Evolutionary conservation across 2,113 vertebrate genomes (phyloP).

Genomic region (Lethenteron camtschaticum): DNA sequence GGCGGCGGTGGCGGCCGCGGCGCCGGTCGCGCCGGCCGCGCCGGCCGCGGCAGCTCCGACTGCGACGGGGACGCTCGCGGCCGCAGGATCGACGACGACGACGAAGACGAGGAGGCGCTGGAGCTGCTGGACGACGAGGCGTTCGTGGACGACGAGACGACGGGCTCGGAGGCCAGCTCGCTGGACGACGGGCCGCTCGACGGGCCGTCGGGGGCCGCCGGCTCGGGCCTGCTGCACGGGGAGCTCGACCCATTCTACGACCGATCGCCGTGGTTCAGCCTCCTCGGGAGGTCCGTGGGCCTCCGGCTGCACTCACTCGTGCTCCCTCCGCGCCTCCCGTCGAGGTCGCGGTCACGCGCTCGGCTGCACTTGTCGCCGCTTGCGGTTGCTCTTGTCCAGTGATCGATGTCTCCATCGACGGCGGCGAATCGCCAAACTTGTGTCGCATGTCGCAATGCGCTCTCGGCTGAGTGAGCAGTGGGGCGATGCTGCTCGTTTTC

Average conservation of each 20-base stretch:
- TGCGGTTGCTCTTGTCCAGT: too few relatives aligned
- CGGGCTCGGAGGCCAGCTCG: constrained; percentile 84
- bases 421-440: too few relatives aligned
- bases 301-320: background rate
- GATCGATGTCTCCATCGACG: too few relatives aligned
- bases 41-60: background rate
- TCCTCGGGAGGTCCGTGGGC: constrained; percentile 99
- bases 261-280: constrained; percentile 99
- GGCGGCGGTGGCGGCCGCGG: background rate
- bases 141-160: constrained; percentile 59
- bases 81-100: background rate
- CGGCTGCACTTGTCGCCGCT: too few relatives aligned
- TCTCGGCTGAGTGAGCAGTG: too few relatives aligned
- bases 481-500: too few relatives aligned
- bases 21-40: background rate
- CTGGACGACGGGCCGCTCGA: constrained; percentile 98
- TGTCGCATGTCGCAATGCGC: too few relatives aligned
- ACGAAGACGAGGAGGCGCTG: constrained; percentile 50
- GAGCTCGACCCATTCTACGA: constrained; percentile 79
- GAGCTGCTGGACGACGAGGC: constrained; percentile 83
- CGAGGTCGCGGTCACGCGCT: too few relatives aligned
- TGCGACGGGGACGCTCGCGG: background rate
- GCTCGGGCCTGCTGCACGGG: constrained; percentile 1
- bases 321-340: background rate
- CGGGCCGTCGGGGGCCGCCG: constrained; percentile 29